These are phyloP conservation scores for Nomada fabriciana DNA, from an alignment of 2,888 invertebrate species.

Conservation along the genomic window DNA sequence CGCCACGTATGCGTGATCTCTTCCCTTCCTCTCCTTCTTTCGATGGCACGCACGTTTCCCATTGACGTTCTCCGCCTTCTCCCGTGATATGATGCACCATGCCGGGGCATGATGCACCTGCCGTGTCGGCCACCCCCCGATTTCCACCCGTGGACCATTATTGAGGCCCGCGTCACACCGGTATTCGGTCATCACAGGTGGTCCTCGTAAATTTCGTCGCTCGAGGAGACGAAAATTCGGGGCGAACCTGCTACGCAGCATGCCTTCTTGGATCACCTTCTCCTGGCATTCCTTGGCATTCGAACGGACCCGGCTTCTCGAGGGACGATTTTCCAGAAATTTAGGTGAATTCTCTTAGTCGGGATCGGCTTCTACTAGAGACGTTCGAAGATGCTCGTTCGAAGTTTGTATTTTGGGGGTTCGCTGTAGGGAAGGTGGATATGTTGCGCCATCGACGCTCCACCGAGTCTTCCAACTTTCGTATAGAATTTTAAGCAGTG, in stretches of 20 bases:
- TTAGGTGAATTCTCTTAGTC: too few relatives aligned
- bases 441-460: too few relatives aligned
- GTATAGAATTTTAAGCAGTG: too few relatives aligned
- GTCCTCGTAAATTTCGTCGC: constrained; percentile 46
- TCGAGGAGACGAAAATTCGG: constrained; percentile 13
- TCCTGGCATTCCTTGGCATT: too few relatives aligned
- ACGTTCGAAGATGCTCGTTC: too few relatives aligned
- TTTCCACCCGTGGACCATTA: constrained; percentile 42
- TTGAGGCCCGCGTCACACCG: constrained; percentile 3
- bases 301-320: too few relatives aligned
- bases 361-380: too few relatives aligned
- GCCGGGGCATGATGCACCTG: constrained; percentile 48
- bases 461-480: too few relatives aligned
- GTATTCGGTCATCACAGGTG: constrained; percentile 40
- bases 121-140: constrained; percentile 28
- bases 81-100: constrained; percentile 27
- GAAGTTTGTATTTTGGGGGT: too few relatives aligned
- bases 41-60: constrained; percentile 15
- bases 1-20: constrained; percentile 44
- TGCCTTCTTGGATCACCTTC: not conserved
- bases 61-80: constrained; percentile 50
- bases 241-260: not conserved
- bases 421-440: too few relatives aligned
- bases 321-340: too few relatives aligned
- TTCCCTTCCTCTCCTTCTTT: not conserved